phyloP scores from a whole-genome alignment of 2,888 invertebrate genomes.

The Caenorhabditis sulstoni region DNA sequence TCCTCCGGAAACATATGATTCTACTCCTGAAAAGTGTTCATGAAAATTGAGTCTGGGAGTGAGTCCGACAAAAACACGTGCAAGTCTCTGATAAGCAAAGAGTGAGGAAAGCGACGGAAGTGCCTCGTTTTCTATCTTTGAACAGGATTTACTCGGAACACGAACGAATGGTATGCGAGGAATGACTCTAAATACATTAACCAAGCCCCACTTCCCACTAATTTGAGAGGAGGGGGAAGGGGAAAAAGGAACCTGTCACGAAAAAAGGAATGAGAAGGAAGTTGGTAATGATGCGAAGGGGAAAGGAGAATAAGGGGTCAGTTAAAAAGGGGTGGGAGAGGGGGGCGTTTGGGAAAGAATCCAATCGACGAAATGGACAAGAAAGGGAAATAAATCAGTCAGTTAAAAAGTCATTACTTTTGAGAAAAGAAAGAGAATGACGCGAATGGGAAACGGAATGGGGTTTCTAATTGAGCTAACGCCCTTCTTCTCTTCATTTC shows the following conservation, averaged over 20 bases:
- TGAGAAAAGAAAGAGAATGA: slow-evolving; percentile 5
- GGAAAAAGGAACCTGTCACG: slow-evolving; percentile 37
- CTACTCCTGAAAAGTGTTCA: too few species aligned
- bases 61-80: neutral
- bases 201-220: slow-evolving; percentile 27
- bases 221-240: slow-evolving; percentile 20
- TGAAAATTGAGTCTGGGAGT: too few species aligned
- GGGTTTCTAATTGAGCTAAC: too few species aligned
- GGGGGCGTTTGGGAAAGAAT: neutral
- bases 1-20: too few species aligned
- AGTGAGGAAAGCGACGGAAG: slow-evolving; percentile 19
- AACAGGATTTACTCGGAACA: slow-evolving; percentile 54
- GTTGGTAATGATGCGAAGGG: slow-evolving; percentile 29
- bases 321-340: neutral
- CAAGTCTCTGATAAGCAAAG: slow-evolving; percentile 18
- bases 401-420: neutral
- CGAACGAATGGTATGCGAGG: slow-evolving; percentile 48
- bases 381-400: slow-evolving; percentile 17
- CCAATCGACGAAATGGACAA: neutral
- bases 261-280: slow-evolving; percentile 15
- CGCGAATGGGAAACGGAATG: too few species aligned
- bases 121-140: slow-evolving; percentile 47
- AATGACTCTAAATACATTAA: slow-evolving; percentile 58
- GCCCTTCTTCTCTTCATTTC: too few species aligned
- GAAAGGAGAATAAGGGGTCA: slow-evolving; percentile 9